Conservation (phyloP, 2,888 invertebrate species). For the Coremacera marginata region DNA sequence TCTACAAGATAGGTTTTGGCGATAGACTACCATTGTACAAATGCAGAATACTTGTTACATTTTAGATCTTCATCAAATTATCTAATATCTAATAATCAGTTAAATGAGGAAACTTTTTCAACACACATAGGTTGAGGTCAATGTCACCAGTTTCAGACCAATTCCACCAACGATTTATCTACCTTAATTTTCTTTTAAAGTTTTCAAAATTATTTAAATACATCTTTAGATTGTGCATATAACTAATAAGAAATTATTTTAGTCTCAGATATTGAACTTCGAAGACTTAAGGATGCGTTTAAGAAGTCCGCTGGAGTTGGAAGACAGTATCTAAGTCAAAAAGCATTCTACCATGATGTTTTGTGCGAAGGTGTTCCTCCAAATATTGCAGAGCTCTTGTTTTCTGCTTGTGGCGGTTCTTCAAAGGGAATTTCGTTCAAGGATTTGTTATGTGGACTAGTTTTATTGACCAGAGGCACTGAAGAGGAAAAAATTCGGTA, state of each 20-base stretch:
- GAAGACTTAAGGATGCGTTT: slow-evolving; percentile 88
- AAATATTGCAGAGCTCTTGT: slow-evolving; percentile 86
- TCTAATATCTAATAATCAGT: too few relatives aligned
- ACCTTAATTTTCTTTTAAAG: neutral
- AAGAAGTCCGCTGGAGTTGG: slow-evolving; percentile 83
- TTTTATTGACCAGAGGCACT: slow-evolving; percentile 86
- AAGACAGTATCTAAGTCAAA: slow-evolving; percentile 77
- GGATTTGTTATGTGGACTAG: slow-evolving; percentile 87
- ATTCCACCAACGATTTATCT: neutral
- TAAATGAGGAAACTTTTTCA: too few relatives aligned
- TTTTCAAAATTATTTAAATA: too few relatives aligned
- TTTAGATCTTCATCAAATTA: too few relatives aligned
- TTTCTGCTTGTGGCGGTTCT: slow-evolving; percentile 86
- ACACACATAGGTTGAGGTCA: too few relatives aligned
- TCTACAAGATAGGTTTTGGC: neutral
- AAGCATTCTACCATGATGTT: slow-evolving; percentile 86
- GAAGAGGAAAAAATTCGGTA: slow-evolving; percentile 84
- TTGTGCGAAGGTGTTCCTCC: slow-evolving; percentile 87
- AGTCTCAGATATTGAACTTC: slow-evolving; percentile 88
- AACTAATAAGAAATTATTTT: slow-evolving; percentile 7
- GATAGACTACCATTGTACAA: too few relatives aligned
- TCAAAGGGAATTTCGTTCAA: slow-evolving; percentile 84
- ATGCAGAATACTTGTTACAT: too few relatives aligned
- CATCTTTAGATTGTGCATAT: too few relatives aligned
- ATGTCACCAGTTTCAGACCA: neutral